phyloP scores from a whole-genome alignment of 2,888 invertebrate genomes.

The Pollenia angustigena region DNA sequence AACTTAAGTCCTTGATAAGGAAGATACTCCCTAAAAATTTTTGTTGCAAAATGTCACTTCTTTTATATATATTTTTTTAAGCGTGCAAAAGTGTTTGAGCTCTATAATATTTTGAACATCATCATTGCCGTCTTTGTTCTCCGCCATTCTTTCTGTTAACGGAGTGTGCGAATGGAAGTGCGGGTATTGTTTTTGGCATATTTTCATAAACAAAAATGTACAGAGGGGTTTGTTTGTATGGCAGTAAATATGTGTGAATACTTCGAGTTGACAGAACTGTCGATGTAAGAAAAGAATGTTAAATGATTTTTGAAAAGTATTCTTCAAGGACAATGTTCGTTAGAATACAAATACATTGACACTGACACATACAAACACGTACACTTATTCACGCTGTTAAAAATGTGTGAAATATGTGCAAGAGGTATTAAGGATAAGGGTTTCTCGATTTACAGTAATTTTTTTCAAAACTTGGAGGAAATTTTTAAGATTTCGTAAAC shows the following conservation, averaged over 20 bases:
- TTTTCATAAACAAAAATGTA: conserved; percentile 18
- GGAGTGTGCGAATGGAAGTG: background rate
- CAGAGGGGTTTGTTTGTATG: conserved; percentile 9
- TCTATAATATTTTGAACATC: conserved; percentile 33
- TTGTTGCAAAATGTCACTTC: no score
- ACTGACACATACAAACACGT: background rate
- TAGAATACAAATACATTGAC: conserved; percentile 29
- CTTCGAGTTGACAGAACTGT: conserved; percentile 53
- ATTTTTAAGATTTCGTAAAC: no score
- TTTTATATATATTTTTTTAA: background rate
- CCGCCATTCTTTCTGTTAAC: background rate
- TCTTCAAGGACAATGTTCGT: conserved; percentile 59
- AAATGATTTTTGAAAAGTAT: conserved; percentile 49
- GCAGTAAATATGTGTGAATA: conserved; percentile 16
- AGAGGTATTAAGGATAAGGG: background rate
- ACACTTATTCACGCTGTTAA: background rate
- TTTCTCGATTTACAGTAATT: background rate
- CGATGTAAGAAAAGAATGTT: conserved; percentile 60
- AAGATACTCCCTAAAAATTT: no score
- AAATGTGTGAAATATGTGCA: conserved; percentile 11
- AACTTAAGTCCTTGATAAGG: no score
- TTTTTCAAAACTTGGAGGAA: background rate
- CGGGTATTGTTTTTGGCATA: conserved; percentile 13
- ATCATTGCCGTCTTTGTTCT: background rate
- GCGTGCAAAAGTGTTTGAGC: background rate